phyloP scores from a whole-genome alignment of 2,113 vertebrate genomes.

The Isurus oxyrinchus region DNA sequence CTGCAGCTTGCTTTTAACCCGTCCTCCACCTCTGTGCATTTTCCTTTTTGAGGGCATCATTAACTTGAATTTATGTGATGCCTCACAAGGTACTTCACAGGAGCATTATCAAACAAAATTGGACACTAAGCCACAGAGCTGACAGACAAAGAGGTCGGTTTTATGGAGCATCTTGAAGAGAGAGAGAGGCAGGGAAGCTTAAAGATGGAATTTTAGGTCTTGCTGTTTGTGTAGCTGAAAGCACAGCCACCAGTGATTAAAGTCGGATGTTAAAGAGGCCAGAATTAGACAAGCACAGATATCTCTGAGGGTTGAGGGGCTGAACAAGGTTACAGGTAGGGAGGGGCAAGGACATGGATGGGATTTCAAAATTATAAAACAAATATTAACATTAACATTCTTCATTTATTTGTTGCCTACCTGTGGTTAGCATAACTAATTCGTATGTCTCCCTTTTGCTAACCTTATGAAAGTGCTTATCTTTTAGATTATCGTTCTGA shows the following conservation, averaged over 20 bases:
- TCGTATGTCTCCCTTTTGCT: neutral
- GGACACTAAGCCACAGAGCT: neutral
- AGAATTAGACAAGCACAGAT: neutral
- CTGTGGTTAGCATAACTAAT: neutral
- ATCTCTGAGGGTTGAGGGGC: neutral
- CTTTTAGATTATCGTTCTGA: neutral
- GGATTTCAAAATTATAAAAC: neutral
- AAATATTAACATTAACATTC: neutral
- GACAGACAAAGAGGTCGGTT: neutral
- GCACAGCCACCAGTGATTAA: too few relatives aligned
- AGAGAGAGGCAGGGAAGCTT: neutral
- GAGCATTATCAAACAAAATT: neutral
- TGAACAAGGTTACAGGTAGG: neutral
- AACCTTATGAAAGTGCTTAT: neutral
- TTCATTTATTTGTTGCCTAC: neutral
- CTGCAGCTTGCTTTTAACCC: neutral
- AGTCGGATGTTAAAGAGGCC: neutral
- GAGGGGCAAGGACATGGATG: neutral
- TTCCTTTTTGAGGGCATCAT: neutral
- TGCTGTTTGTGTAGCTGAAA: too few relatives aligned
- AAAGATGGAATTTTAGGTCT: neutral
- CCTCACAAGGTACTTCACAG: neutral
- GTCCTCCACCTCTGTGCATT: neutral
- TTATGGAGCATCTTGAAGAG: neutral
- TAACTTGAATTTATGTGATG: neutral